phyloP scores from a whole-genome alignment of 2,888 invertebrate species.

The Eupsilia transversa region DNA sequence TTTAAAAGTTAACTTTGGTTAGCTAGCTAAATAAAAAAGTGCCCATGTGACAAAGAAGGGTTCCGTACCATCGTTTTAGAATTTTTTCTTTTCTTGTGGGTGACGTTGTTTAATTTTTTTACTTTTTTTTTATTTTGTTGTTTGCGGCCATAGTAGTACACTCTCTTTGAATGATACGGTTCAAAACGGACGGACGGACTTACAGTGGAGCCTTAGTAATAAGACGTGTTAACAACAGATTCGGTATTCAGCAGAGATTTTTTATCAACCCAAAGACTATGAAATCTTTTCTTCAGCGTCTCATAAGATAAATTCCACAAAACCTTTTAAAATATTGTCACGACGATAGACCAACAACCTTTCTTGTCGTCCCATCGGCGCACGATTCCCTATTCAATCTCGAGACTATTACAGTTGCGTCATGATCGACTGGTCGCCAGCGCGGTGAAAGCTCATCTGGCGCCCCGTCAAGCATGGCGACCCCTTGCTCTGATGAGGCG shows the following conservation, averaged over 20 bases:
- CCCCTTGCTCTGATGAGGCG: slow-evolving; percentile 49
- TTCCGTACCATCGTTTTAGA: too few species aligned
- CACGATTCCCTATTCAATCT: slow-evolving; percentile 14
- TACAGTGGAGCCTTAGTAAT: too few species aligned
- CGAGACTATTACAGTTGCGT: slow-evolving; percentile 16
- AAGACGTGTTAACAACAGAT: background rate
- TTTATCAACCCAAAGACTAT: background rate
- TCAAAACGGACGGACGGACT: too few species aligned
- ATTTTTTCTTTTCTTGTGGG: too few species aligned
- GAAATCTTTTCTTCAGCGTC: background rate
- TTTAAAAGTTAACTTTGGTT: background rate
- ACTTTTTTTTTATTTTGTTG: too few species aligned
- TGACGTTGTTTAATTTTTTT: too few species aligned
- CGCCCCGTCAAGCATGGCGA: slow-evolving; percentile 22
- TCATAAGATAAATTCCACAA: background rate
- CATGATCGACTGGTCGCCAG: slow-evolving; percentile 39
- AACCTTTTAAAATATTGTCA: slow-evolving; percentile 3
- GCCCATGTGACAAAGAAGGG: too few species aligned
- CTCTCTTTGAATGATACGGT: too few species aligned
- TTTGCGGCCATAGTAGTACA: too few species aligned
- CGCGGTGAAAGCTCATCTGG: slow-evolving; percentile 55
- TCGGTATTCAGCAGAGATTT: background rate
- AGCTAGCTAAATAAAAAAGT: too few species aligned
- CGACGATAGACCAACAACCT: background rate
- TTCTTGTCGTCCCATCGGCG: background rate